Evolutionary conservation across 37 sponge, comb jelly and placozoan genomes (phyloP).

Genomic region (Ephydatia muelleri): DNA sequence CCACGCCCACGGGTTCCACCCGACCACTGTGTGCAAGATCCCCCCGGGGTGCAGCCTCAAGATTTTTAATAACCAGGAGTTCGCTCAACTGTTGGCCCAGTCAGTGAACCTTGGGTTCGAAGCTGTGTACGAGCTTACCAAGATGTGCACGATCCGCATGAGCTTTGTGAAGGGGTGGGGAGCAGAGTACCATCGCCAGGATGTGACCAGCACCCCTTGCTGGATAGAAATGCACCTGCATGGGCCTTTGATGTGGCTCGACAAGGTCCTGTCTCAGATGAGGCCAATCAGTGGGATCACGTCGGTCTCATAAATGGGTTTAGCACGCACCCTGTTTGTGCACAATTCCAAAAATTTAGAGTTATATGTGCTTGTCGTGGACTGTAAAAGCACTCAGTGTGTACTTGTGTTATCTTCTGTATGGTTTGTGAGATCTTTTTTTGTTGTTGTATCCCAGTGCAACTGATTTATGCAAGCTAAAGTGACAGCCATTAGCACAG

Average conservation of each 20-base stretch:
- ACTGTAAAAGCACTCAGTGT: not conserved
- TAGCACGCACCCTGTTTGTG: not conserved
- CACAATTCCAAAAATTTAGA: slow-evolving; percentile 5
- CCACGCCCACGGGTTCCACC: slow-evolving; percentile 88
- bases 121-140: slow-evolving; percentile 88
- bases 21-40: slow-evolving; percentile 96
- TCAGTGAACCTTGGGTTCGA: slow-evolving; percentile 92
- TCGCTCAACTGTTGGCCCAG: slow-evolving; percentile 85
- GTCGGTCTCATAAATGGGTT: slow-evolving; percentile 22
- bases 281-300: slow-evolving; percentile 14
- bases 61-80: slow-evolving; percentile 97
- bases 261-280: slow-evolving; percentile 92
- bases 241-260: slow-evolving; percentile 94
- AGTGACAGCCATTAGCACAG: not conserved
- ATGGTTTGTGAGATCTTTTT: not conserved
- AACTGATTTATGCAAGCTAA: not conserved
- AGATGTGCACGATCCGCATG: slow-evolving; percentile 95
- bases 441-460: not conserved
- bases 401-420: not conserved
- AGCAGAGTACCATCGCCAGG: slow-evolving; percentile 96
- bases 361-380: not conserved
- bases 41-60: slow-evolving; percentile 92
- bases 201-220: slow-evolving; percentile 97
- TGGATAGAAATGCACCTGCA: slow-evolving; percentile 96
- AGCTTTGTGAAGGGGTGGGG: slow-evolving; percentile 99